Percentiles rank a stretch among this genome's conserved stretches.
phyloP scores from a whole-genome alignment of 2,888 invertebrate genomes.

The Pheosia gnoma region DNA sequence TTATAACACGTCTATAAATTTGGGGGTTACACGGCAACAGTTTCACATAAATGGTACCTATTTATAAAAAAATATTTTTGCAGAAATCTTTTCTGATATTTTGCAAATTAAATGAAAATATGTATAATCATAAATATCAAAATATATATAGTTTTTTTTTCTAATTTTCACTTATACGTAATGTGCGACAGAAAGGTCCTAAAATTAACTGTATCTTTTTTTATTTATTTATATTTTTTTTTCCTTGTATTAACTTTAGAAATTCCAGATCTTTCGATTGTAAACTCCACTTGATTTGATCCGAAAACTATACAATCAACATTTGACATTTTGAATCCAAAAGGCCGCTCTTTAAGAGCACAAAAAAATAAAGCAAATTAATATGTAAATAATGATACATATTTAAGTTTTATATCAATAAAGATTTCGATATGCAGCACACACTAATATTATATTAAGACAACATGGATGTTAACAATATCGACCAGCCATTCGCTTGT shows the following conservation, averaged over 20 bases:
- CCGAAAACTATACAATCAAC: conserved; percentile 37
- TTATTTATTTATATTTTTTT: conserved; percentile 38
- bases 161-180: conserved; percentile 43
- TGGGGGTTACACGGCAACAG: no score
- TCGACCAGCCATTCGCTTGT: conserved; percentile 56
- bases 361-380: conserved; percentile 57
- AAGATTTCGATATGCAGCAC: conserved; percentile 75
- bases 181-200: conserved; percentile 53
- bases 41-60: conserved; percentile 39
- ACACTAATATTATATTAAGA: conserved; percentile 65
- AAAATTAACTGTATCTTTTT: conserved; percentile 41
- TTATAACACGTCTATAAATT: no score
- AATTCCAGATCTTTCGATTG: conserved; percentile 57
- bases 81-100: conserved; percentile 64
- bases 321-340: conserved; percentile 40
- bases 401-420: conserved; percentile 65
- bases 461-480: conserved; percentile 51
- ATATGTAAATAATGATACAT: conserved; percentile 62
- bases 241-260: conserved; percentile 46
- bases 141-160: conserved; percentile 38
- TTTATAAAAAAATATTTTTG: conserved; percentile 52
- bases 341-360: conserved; percentile 55
- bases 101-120: conserved; percentile 48
- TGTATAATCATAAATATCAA: conserved; percentile 52
- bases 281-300: conserved; percentile 36